Percentiles rank a stretch among this genome's conserved stretches.
Conservation (phyloP, 2,113 vertebrate genomes). For the Anhinga anhinga region DNA sequence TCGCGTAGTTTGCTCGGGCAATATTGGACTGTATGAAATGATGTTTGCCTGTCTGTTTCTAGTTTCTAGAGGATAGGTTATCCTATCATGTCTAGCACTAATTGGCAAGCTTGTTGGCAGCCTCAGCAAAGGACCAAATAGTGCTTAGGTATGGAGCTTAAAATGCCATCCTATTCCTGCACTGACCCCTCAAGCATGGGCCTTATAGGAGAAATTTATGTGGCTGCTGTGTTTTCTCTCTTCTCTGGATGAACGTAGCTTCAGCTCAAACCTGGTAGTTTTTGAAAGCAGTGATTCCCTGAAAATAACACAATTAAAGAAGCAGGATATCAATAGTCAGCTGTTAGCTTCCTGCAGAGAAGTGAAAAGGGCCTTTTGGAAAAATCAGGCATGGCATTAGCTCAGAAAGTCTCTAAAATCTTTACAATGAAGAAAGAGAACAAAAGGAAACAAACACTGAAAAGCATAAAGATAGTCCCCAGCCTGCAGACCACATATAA, state of each 20-base stretch:
- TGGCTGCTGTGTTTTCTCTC: not conserved
- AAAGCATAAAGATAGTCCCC: not conserved
- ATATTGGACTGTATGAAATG: not conserved
- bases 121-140: not conserved
- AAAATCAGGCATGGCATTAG: not conserved
- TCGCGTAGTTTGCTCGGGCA: not conserved
- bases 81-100: not conserved
- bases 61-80: not conserved
- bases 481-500: not conserved
- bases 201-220: not conserved
- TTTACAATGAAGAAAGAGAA: not conserved
- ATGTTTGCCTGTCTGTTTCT: not conserved
- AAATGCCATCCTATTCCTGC: not conserved
- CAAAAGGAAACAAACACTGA: not conserved
- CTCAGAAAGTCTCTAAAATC: not conserved
- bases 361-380: not conserved
- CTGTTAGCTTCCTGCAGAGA: not conserved
- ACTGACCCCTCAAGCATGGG: not conserved
- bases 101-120: not conserved
- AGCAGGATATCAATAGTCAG: not conserved
- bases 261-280: not conserved
- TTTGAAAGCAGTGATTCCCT: not conserved
- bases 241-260: not conserved
- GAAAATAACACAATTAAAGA: not conserved
- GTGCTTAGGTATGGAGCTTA: not conserved